Evolutionary conservation across 2,113 vertebrate genomes (phyloP), one percentile per base, ranked within the genome.

Genomic region (Asarcornis scutulata): DNA sequence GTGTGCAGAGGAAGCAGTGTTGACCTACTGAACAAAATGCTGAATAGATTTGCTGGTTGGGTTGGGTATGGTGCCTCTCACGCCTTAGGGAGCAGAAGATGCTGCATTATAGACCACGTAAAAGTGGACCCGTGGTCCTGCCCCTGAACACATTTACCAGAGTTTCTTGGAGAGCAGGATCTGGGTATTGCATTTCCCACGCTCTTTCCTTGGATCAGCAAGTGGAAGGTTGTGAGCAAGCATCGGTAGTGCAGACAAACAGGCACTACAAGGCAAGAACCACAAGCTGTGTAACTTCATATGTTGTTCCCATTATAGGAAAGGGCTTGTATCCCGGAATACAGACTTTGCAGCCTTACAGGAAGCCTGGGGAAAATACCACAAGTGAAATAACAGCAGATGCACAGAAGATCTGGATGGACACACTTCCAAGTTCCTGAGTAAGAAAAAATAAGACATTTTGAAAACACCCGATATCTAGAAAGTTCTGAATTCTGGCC

Each of bases 101-200:
- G n/a, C 8, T 42, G 46, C 1, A 0, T 32, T 68, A 59, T 0
- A 0, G 78, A 56, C 15, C 25, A 27, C 11, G 34, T 32, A 78
- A 72, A 8, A 78, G 16, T 46, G 62, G 32, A 26, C 16, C 46
- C 5, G 1, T 1, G 3, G 40, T 40, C 58, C 27, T 2, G 0
- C 38, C 69, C 25, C 32, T 64, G 40, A 78, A 34, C 17, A 25
- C 25, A 8, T 68, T 82, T 36, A 25, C 8, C 50, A 21, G 29
- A 9, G 5, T 32, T 66, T 68, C 3, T 10, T 66, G 71, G 42
- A 55, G 52, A 0, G 0, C 26, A 52, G 40, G 36, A 58, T 75
- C 40, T 22, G 60, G 3, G 6, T 46, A 36, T 55, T 32, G 16
- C 40, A 25, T 32, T 56, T 56, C 56, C 25, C 44, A 16, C 36